Evolutionary conservation across 1,140 invertebrate genomes (phyloP).

Genomic region (Drosophila nasuta): DNA sequence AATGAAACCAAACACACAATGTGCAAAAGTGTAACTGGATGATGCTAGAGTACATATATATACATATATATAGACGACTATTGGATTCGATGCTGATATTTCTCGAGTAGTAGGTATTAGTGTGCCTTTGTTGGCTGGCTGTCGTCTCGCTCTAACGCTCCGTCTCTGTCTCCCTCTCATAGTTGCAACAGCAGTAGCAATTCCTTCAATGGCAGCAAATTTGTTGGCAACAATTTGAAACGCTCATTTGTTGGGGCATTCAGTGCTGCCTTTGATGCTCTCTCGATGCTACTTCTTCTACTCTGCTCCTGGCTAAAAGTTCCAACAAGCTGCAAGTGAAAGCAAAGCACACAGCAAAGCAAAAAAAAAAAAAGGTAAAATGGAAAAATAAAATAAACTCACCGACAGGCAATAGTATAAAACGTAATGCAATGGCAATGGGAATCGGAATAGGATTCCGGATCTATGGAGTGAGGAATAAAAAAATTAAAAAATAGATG

Average conservation of each 20-base stretch:
- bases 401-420: slow-evolving; percentile 40
- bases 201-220: slow-evolving; percentile 78
- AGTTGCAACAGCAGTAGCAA: slow-evolving; percentile 35
- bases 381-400: slow-evolving; percentile 41
- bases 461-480: slow-evolving; percentile 16
- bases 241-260: slow-evolving; percentile 72
- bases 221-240: slow-evolving; percentile 81
- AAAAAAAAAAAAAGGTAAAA: background rate
- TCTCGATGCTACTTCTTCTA: background rate
- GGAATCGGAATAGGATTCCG: slow-evolving; percentile 41
- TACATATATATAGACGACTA: slow-evolving; percentile 1
- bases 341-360: slow-evolving; percentile 32
- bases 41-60: background rate
- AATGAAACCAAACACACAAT: slow-evolving; percentile 35
- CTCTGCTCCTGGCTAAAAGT: background rate
- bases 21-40: slow-evolving; percentile 7
- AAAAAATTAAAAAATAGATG: slow-evolving; percentile 1
- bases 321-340: slow-evolving; percentile 26
- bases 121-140: slow-evolving; percentile 20
- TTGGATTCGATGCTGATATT: slow-evolving; percentile 16
- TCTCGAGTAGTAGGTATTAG: slow-evolving; percentile 21
- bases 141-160: slow-evolving; percentile 29
- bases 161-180: background rate
- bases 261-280: slow-evolving; percentile 65
- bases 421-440: slow-evolving; percentile 73